These are phyloP conservation scores for Frankliniella fusca DNA, from an alignment of 2,888 invertebrate species.

Conservation along the genomic window DNA sequence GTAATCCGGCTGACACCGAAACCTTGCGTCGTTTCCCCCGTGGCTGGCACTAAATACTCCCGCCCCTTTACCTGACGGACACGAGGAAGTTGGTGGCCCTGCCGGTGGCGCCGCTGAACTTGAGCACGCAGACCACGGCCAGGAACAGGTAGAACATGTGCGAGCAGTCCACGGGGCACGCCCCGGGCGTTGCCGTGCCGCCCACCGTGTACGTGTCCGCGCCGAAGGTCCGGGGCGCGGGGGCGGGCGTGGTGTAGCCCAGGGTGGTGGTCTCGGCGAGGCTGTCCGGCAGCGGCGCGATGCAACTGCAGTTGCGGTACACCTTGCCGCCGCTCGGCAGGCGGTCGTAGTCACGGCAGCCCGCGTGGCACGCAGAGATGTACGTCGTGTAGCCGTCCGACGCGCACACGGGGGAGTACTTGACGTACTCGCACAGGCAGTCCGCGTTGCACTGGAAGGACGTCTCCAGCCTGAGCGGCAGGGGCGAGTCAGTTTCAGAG, in stretches of 20 bases:
- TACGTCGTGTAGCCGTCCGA: slow-evolving; percentile 59
- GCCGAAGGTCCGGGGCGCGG: slow-evolving; percentile 31
- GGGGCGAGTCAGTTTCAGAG: background rate
- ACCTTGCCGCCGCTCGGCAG: slow-evolving; percentile 50
- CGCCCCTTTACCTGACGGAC: slow-evolving; percentile 52
- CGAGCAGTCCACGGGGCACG: slow-evolving; percentile 57
- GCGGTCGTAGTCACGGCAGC: slow-evolving; percentile 55
- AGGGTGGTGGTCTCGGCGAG: slow-evolving; percentile 36
- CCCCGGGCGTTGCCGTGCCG: slow-evolving; percentile 51
- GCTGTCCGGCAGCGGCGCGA: slow-evolving; percentile 42
- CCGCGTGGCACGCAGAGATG: slow-evolving; percentile 77
- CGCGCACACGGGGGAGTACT: slow-evolving; percentile 70
- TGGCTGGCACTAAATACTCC: too few species aligned
- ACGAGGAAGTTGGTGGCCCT: slow-evolving; percentile 60
- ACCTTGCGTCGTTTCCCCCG: too few species aligned
- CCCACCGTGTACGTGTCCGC: slow-evolving; percentile 39
- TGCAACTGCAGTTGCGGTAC: slow-evolving; percentile 53
- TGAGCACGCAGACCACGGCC: slow-evolving; percentile 54
- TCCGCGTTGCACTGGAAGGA: slow-evolving; percentile 56
- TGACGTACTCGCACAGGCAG: slow-evolving; percentile 66
- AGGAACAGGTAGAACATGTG: slow-evolving; percentile 55
- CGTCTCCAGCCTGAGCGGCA: slow-evolving; percentile 46
- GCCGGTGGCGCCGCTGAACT: slow-evolving; percentile 58
- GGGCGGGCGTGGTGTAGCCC: slow-evolving; percentile 18
- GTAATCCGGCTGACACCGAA: too few species aligned